These are phyloP conservation scores for Mercenaria mercenaria DNA, from an alignment of 1,140 invertebrate genomes.

Conservation along the genomic window DNA sequence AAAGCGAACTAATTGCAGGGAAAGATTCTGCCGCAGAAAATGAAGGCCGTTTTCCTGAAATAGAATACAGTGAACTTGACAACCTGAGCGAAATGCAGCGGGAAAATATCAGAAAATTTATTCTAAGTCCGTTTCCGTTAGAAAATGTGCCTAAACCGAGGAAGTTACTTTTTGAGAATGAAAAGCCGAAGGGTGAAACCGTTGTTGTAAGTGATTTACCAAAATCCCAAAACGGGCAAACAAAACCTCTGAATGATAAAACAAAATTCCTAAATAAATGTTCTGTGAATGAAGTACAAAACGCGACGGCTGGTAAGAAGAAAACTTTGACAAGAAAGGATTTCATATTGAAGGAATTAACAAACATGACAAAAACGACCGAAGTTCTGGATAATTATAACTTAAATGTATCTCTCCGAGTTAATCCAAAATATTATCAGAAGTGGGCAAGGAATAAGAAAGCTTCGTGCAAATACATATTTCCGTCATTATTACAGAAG, in stretches of 20 bases:
- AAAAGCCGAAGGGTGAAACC: not conserved
- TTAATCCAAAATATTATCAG: slow-evolving; percentile 19
- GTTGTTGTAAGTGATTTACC: not conserved
- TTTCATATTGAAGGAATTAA: not conserved
- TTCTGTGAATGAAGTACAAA: not conserved
- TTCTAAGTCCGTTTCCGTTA: slow-evolving; percentile 13
- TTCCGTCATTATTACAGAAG: not conserved
- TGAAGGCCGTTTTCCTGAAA: too few species aligned
- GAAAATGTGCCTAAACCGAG: not conserved
- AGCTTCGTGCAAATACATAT: not conserved
- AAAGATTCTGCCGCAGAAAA: not conserved
- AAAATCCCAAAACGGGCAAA: not conserved
- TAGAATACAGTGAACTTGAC: too few species aligned
- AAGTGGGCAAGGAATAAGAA: slow-evolving; percentile 48
- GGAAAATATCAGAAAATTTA: slow-evolving; percentile 16
- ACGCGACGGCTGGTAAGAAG: not conserved
- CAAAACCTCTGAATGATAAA: not conserved
- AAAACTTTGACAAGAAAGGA: not conserved
- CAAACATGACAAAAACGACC: not conserved
- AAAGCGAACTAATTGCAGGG: not conserved
- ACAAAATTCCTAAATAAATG: not conserved
- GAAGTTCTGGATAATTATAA: not conserved
- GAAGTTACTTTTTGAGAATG: not conserved
- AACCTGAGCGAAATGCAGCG: slow-evolving; percentile 5
- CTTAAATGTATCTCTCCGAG: not conserved